Conservation (phyloP, 2,113 vertebrate genomes). For the Micromys minutus region DNA sequence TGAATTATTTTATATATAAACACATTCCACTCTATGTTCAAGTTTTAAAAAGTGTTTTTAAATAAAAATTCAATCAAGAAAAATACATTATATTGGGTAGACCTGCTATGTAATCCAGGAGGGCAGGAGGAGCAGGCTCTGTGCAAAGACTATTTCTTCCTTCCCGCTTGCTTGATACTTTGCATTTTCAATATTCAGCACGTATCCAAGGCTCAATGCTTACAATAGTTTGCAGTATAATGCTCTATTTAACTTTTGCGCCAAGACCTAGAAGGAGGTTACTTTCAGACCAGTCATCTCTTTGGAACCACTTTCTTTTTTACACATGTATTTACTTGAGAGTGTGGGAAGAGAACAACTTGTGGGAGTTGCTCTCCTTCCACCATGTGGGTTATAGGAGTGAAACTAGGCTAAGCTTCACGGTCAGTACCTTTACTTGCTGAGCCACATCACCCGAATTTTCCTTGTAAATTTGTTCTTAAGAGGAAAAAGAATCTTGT, state of each 20-base stretch:
- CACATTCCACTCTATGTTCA: not conserved
- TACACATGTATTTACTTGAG: not conserved
- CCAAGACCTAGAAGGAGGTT: not conserved
- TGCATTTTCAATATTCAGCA: not conserved
- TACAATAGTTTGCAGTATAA: not conserved
- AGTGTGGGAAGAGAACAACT: not conserved
- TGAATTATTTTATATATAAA: not conserved
- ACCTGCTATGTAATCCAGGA: no score
- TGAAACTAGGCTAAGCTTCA: not conserved
- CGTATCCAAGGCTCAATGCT: not conserved
- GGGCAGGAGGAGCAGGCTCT: not conserved
- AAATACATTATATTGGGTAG: not conserved
- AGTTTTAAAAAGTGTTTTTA: conserved; percentile 36
- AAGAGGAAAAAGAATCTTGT: not conserved
- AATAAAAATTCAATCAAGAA: conserved; percentile 17
- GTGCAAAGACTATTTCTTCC: not conserved
- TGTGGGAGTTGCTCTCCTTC: not conserved
- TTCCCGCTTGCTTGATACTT: not conserved
- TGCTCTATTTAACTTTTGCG: not conserved
- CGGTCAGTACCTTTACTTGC: not conserved
- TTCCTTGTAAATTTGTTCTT: not conserved
- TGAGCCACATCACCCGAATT: not conserved
- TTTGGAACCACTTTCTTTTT: not conserved
- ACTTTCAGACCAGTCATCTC: not conserved
- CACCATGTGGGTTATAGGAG: not conserved